Conservation (phyloP, 2,113 vertebrate species). For the Callospermophilus lateralis region DNA sequence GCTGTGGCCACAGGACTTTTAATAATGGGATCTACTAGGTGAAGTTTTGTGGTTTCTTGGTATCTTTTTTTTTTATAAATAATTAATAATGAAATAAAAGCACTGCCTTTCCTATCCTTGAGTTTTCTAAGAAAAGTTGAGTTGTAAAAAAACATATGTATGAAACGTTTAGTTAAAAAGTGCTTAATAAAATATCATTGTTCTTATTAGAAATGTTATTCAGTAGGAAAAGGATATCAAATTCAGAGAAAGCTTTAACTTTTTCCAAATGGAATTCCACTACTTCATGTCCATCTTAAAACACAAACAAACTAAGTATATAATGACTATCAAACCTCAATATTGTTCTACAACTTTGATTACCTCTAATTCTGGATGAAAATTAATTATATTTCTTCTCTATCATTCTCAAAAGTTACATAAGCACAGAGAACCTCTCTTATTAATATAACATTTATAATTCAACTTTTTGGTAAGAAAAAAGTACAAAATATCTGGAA, state of each 20-base stretch:
- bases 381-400: background rate
- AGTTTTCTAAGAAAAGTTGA: slow-evolving; percentile 10
- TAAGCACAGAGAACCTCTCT: background rate
- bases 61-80: slow-evolving; percentile 53
- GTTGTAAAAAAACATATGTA: background rate
- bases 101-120: background rate
- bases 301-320: background rate
- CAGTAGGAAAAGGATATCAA: background rate
- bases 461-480: background rate
- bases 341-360: background rate
- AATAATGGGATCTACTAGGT: background rate
- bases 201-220: background rate
- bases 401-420: background rate
- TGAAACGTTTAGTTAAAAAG: slow-evolving; percentile 13
- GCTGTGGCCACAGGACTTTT: slow-evolving; percentile 29
- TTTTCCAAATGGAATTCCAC: background rate
- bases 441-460: background rate
- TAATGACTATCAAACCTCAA: background rate
- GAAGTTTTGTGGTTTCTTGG: slow-evolving; percentile 31
- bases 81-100: slow-evolving; percentile 64
- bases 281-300: background rate
- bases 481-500: background rate
- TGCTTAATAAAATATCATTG: background rate
- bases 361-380: background rate
- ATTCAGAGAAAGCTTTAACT: background rate